phyloP scores from a whole-genome alignment of 1,140 invertebrate species.

The Hylyphantes graminicola region DNA sequence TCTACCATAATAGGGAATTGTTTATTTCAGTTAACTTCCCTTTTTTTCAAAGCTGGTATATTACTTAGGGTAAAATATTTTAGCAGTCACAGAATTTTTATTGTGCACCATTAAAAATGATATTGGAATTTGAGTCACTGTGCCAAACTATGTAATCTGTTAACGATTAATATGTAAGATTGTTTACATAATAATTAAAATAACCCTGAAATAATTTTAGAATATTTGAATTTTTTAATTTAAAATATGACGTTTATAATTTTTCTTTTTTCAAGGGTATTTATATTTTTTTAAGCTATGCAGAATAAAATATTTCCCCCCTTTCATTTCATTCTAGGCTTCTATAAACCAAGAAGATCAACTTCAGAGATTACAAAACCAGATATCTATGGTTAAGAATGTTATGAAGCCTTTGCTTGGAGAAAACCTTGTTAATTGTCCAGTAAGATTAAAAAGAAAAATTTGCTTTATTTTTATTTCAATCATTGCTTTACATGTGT shows the following conservation, averaged over 20 bases:
- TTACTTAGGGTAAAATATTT: too few species aligned
- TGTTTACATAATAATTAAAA: neutral
- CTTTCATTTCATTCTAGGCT: neutral
- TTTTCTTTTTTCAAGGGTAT: neutral
- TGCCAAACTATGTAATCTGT: neutral
- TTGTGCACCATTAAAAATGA: too few species aligned
- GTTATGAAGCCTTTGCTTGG: conserved; percentile 40
- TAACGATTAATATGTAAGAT: neutral
- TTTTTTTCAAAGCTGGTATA: too few species aligned
- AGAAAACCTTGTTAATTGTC: conserved; percentile 19
- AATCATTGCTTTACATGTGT: too few species aligned
- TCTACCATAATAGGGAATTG: too few species aligned
- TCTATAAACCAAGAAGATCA: neutral
- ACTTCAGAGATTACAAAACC: conserved; percentile 22
- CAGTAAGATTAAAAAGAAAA: conserved; percentile 20
- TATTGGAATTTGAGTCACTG: too few species aligned
- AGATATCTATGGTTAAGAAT: conserved; percentile 34
- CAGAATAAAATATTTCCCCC: neutral
- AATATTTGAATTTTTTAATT: neutral
- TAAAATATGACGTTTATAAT: neutral
- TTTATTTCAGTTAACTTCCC: too few species aligned
- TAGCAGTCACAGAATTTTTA: too few species aligned
- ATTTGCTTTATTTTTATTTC: neutral
- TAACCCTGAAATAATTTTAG: neutral
- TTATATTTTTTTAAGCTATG: neutral